Conservation (phyloP, 1,140 invertebrate species). For the Zaprionus camerounensis region DNA sequence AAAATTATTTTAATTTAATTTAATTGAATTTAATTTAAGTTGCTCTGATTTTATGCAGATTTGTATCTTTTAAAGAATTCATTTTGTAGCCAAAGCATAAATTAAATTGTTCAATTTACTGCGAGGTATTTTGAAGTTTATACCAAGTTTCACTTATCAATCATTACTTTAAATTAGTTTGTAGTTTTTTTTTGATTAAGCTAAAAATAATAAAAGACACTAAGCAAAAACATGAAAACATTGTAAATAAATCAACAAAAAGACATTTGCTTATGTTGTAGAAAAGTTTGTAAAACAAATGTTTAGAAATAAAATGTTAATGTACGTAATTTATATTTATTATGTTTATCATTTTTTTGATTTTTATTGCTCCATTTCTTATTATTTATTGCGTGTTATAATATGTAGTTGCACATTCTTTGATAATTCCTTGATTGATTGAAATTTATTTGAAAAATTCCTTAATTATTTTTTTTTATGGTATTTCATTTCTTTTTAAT, state of each 20-base stretch:
- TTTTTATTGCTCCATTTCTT: not conserved
- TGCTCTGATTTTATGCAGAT: not conserved
- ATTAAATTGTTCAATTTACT: not conserved
- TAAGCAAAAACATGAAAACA: not conserved
- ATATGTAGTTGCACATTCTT: not conserved
- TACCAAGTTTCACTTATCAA: not conserved
- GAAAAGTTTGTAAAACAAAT: not conserved
- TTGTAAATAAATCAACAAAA: not conserved
- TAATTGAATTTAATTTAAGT: not conserved
- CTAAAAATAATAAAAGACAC: not conserved
- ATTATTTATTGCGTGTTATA: not conserved
- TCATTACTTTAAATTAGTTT: slow-evolving; percentile 2
- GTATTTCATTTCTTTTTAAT: not conserved
- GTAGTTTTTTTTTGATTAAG: not conserved
- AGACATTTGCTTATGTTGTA: not conserved
- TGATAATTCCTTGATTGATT: not conserved
- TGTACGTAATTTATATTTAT: not conserved
- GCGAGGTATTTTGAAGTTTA: not conserved
- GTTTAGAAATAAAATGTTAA: not conserved
- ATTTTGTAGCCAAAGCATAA: too few relatives aligned
- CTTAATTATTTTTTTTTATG: not conserved
- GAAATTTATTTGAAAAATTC: not conserved
- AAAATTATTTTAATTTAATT: too few relatives aligned
- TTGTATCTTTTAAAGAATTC: not conserved
- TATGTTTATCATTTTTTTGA: not conserved